Evolutionary conservation across 2,888 invertebrate species (phyloP).

Genomic region (Drosophila eohydei): DNA sequence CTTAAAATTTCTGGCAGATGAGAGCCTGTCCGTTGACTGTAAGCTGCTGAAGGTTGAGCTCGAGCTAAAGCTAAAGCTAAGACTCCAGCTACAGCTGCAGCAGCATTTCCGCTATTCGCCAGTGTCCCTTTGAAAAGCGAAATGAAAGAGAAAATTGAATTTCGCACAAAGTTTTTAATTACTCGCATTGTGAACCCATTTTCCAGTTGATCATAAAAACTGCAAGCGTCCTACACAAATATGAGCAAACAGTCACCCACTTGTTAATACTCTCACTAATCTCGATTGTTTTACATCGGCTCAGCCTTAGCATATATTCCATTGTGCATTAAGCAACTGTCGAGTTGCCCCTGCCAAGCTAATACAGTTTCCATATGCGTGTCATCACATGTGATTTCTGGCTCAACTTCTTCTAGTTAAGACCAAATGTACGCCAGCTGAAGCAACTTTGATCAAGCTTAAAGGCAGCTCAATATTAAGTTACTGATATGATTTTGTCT

Average conservation of each 20-base stretch:
- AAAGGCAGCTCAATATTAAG: too few species aligned
- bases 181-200: slow-evolving; percentile 27
- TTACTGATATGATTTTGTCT: too few species aligned
- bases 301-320: neutral
- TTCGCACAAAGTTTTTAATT: slow-evolving; percentile 50
- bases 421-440: too few species aligned
- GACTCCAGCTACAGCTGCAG: neutral
- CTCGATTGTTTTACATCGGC: neutral
- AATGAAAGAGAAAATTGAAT: slow-evolving; percentile 7
- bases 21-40: slow-evolving; percentile 18
- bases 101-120: slow-evolving; percentile 6
- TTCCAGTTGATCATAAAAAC: slow-evolving; percentile 16
- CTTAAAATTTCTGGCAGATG: slow-evolving; percentile 34
- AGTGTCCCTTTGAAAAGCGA: slow-evolving; percentile 14
- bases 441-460: too few species aligned
- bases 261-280: neutral
- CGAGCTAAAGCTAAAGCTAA: slow-evolving; percentile 3
- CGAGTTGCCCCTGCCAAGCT: neutral
- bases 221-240: neutral
- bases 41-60: slow-evolving; percentile 3
- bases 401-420: neutral
- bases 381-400: neutral
- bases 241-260: neutral
- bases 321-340: neutral
- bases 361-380: neutral